phyloP scores from a whole-genome alignment of 2,888 invertebrate genomes.

The Brachypalpus laphriformis region DNA sequence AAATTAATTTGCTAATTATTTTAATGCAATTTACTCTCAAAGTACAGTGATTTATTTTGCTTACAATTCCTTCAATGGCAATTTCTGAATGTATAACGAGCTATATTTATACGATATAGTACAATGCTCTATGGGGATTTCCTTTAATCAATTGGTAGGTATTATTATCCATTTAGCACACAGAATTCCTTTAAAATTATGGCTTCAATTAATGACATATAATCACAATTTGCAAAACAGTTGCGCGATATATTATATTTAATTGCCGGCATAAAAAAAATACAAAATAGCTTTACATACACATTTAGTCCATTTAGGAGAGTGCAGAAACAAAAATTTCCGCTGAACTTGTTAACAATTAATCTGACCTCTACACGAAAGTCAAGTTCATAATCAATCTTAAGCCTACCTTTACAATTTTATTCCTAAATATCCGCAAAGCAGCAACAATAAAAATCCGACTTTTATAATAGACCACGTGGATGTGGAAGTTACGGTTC shows the following conservation, averaged over 20 bases:
- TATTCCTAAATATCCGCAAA: conserved; percentile 45
- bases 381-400: conserved; percentile 38
- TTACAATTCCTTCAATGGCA: background rate
- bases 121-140: background rate
- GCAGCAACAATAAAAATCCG: conserved; percentile 22
- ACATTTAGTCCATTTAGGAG: background rate
- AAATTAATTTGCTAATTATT: background rate
- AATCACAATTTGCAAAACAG: conserved; percentile 11
- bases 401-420: conserved; percentile 14
- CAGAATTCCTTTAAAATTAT: conserved; percentile 17
- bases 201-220: conserved; percentile 8
- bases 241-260: conserved; percentile 21
- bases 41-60: background rate
- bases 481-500: conserved; percentile 24
- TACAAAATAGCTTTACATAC: background rate
- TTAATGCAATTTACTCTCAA: background rate
- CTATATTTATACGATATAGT: background rate
- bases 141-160: background rate
- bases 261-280: conserved; percentile 16
- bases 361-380: conserved; percentile 27
- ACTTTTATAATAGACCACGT: conserved; percentile 24
- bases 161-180: conserved; percentile 11
- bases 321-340: conserved; percentile 32
- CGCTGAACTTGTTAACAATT: conserved; percentile 47
- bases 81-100: too few species aligned